phyloP scores from a whole-genome alignment of 2,113 vertebrate genomes.

The Hymenochirus boettgeri region DNA sequence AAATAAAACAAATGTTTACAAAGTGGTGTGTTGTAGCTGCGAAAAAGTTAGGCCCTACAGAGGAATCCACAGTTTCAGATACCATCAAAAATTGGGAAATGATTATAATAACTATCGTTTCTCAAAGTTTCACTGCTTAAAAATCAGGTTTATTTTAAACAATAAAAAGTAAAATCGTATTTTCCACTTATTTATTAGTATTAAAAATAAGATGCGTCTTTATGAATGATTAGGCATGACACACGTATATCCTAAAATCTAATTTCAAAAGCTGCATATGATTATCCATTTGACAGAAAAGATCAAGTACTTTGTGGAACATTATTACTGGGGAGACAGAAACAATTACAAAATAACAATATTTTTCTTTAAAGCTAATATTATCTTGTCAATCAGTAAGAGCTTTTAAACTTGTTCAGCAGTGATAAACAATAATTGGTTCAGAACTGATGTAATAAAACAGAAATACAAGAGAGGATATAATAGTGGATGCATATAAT shows the following conservation, averaged over 20 bases:
- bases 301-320: neutral
- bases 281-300: conserved; percentile 1
- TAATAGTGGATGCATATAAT: too few species aligned
- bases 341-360: conserved; percentile 4
- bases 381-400: neutral
- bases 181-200: too few species aligned
- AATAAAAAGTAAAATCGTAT: too few species aligned
- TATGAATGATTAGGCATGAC: neutral
- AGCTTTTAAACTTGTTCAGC: neutral
- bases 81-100: too few species aligned
- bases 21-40: too few species aligned
- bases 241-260: neutral
- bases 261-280: neutral
- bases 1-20: too few species aligned
- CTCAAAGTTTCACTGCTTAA: too few species aligned
- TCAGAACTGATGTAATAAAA: neutral
- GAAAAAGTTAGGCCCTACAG: too few species aligned
- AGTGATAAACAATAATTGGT: neutral
- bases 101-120: too few species aligned
- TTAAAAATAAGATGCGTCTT: neutral
- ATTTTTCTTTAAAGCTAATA: neutral
- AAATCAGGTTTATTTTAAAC: too few species aligned
- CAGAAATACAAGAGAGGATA: too few species aligned
- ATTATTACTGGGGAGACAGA: conserved; percentile 1
- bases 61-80: too few species aligned